A percentile compares a stretch with the other conserved stretches of the same genome.
These are phyloP conservation scores for Takifugu ocellatus DNA, from an alignment of 2,797 vertebrate genomes.

Conservation along the genomic window DNA sequence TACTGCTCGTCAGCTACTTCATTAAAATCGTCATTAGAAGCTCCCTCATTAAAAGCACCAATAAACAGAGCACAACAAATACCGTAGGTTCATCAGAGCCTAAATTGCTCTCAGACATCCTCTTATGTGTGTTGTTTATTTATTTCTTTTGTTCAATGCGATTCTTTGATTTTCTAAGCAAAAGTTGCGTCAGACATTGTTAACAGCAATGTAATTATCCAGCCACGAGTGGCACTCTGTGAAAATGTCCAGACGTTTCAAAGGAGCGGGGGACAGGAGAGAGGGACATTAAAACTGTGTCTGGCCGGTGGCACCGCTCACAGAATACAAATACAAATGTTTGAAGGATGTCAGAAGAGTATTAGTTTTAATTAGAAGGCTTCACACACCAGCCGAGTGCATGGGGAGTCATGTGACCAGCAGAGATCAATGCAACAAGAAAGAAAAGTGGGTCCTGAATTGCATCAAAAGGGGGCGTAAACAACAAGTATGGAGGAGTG, in stretches of 20 bases:
- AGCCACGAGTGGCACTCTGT: conserved; percentile 33
- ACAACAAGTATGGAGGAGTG: neutral
- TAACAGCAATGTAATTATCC: conserved; percentile 35
- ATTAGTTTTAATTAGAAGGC: neutral
- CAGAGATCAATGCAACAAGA: neutral
- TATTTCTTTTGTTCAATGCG: conserved; percentile 11
- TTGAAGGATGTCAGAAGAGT: conserved; percentile 7
- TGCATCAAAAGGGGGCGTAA: too few species aligned
- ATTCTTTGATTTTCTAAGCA: conserved; percentile 32
- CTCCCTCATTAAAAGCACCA: too few species aligned
- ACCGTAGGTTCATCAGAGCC: too few species aligned
- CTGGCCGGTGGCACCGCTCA: conserved; percentile 1
- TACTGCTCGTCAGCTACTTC: too few species aligned
- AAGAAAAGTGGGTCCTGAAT: too few species aligned
- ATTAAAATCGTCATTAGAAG: too few species aligned
- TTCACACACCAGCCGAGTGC: neutral
- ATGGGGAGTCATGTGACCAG: neutral
- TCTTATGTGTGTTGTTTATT: too few species aligned
- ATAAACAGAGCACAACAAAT: too few species aligned
- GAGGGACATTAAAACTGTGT: conserved; percentile 27
- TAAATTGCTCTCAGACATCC: too few species aligned
- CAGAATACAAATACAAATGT: conserved; percentile 9
- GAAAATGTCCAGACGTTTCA: conserved; percentile 32
- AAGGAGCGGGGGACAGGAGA: conserved; percentile 39
- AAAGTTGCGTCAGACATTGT: conserved; percentile 17